Evolutionary conservation across 2,113 vertebrate species (phyloP), one percentile per base, ranked within the genome.

Genomic region (Rhinolophus sinicus): DNA sequence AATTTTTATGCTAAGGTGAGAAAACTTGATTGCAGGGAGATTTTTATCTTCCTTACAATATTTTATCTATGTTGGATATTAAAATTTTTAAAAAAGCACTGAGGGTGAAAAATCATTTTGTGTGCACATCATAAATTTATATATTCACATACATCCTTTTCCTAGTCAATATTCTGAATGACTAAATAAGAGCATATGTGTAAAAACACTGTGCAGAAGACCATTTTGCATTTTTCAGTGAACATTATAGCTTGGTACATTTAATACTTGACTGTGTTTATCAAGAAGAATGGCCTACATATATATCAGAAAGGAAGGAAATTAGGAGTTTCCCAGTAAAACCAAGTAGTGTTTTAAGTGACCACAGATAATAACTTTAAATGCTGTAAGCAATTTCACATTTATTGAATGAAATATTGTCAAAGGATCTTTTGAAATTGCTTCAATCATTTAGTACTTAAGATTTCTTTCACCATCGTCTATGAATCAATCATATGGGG

Each of bases 1-100:
- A 83, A 87, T 95, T 86, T 88, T 89, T 86, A 76, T 93, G 28
- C 73, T 33, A 91, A 70, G 56, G 62, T 93, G 75, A 89, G 73
- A 94, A 95, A 94, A 69, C 24, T 30, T 65, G 24, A 35, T 60
- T 89, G 33, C 26, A 70, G 69, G 91, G 24, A 76, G 28, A 80
- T 69, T 80, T 90, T 94, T 80, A 44, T 58, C 47, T 10, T 50
- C 10, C 28, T 86, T 72, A 54, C 5, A 90, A 52, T 50, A 47
- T 62, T 72, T 95, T 54, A 80, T 54, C 13, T 86, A 82, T 62
- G 93, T 96, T 70, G 6, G 18, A 28, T 81, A 30, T n/a, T 85
- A 18, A 90, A 93, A 88, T 91, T n/a, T n/a, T n/a, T n/a, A n/a
- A n/a, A 89, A 94, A 88, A 90, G 6, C 60, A 76, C 8, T 62